phyloP scores from a whole-genome alignment of 2,113 vertebrate genomes.

The Thamnaconus septentrionalis region DNA sequence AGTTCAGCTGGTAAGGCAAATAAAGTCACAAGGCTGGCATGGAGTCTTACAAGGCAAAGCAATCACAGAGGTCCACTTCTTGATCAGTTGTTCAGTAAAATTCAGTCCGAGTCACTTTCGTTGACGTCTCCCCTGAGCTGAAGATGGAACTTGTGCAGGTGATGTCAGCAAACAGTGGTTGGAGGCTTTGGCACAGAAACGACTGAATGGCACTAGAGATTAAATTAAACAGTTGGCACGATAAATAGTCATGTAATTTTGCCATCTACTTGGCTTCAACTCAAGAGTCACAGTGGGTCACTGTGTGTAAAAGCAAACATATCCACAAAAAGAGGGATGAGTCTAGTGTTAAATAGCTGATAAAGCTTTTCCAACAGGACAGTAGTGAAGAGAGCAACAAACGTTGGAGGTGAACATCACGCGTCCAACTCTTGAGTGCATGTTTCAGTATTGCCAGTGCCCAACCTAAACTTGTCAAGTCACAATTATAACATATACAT shows the following conservation, averaged over 20 bases:
- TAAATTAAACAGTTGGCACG: not conserved
- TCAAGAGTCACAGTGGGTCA: not conserved
- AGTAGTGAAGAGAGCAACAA: conserved; percentile 1
- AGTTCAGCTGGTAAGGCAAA: conserved; percentile 48
- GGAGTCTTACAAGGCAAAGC: conserved; percentile 31
- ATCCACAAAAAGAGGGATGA: not conserved
- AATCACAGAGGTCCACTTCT: conserved; percentile 8
- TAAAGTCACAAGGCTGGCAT: conserved; percentile 39
- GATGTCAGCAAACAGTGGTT: not conserved
- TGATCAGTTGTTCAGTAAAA: not conserved
- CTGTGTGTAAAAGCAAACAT: conserved; percentile 5
- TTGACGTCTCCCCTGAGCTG: conserved; percentile 53
- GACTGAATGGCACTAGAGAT: conserved; percentile 28
- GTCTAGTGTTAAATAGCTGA: too few relatives aligned
- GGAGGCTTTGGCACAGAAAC: conserved; percentile 37
- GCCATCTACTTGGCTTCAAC: too few relatives aligned
- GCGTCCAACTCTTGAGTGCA: conserved; percentile 6
- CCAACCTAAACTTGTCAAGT: not conserved
- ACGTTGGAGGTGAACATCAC: not conserved
- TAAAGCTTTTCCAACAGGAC: not conserved
- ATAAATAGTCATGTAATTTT: not conserved
- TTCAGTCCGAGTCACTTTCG: not conserved
- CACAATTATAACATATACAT: not conserved
- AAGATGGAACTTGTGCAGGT: conserved; percentile 9
- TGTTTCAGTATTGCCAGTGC: conserved; percentile 2